Evolutionary conservation across 2,888 invertebrate species (phyloP).

Genomic region (Linnaemya tessellans): DNA sequence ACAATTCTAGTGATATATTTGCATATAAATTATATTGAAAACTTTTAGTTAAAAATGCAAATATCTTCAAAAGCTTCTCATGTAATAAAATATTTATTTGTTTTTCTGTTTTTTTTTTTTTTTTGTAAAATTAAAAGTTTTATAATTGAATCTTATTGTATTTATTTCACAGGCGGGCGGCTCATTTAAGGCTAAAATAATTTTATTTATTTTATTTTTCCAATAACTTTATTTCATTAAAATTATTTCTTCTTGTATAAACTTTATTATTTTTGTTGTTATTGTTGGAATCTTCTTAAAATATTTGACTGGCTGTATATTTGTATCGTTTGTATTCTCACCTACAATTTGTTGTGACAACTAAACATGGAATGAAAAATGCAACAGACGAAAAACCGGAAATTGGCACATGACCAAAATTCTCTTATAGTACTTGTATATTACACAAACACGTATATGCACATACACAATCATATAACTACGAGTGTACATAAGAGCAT

Average conservation of each 20-base stretch:
- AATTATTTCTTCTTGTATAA: not conserved
- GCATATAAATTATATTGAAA: too few relatives aligned
- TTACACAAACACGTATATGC: constrained; percentile 7
- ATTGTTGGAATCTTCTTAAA: not conserved
- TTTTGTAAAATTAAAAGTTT: too few relatives aligned
- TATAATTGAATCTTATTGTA: too few relatives aligned
- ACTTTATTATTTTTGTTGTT: not conserved
- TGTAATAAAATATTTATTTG: too few relatives aligned
- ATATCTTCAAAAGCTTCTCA: too few relatives aligned
- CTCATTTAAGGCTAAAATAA: too few relatives aligned
- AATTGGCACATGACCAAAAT: constrained; percentile 70
- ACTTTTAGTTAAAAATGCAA: too few relatives aligned
- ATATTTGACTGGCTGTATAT: constrained; percentile 18
- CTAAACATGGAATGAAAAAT: constrained; percentile 48
- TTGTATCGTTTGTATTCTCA: constrained; percentile 38
- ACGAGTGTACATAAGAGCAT: not conserved
- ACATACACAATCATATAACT: not conserved
- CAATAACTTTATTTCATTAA: not conserved
- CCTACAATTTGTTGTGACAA: constrained; percentile 56
- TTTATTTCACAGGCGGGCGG: too few relatives aligned
- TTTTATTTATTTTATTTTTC: too few relatives aligned
- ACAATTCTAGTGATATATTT: too few relatives aligned
- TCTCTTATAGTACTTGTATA: constrained; percentile 50
- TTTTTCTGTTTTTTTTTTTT: too few relatives aligned
- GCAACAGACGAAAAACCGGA: constrained; percentile 71